These are phyloP conservation scores for Brachyptera putata DNA, from an alignment of 2,888 invertebrate species.

Conservation along the genomic window DNA sequence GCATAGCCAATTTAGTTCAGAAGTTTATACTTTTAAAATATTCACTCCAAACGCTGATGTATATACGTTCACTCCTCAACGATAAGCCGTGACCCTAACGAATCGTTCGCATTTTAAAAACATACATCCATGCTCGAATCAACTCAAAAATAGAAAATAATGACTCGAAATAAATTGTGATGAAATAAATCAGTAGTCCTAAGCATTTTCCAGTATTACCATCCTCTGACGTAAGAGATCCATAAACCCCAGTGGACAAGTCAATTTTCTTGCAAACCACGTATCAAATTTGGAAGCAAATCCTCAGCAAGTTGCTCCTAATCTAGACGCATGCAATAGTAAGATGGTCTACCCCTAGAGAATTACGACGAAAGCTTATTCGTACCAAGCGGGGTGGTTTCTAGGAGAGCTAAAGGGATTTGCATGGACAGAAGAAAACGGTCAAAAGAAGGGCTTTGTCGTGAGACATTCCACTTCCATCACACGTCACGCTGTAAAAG, in stretches of 20 bases:
- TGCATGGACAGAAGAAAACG: conserved; percentile 15
- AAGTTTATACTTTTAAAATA: no score
- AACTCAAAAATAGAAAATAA: conserved; percentile 5
- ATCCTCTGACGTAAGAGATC: neutral
- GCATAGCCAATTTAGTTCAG: no score
- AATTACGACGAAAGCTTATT: conserved; percentile 16
- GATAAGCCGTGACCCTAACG: no score
- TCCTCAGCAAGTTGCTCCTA: conserved; percentile 12
- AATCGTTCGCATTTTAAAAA: no score
- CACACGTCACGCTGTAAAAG: conserved; percentile 1
- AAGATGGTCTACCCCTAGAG: conserved; percentile 2
- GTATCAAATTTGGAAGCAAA: conserved; percentile 17
- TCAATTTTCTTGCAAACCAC: conserved; percentile 19
- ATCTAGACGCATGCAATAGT: conserved; percentile 9
- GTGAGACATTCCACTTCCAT: conserved; percentile 3
- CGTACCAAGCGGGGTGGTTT: conserved; percentile 1
- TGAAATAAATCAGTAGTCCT: neutral
- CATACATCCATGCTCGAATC: no score
- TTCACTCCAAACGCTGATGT: no score
- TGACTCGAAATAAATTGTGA: neutral
- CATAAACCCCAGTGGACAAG: conserved; percentile 11
- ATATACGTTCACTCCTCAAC: no score
- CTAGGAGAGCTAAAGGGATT: conserved; percentile 14
- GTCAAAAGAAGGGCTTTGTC: conserved; percentile 16
- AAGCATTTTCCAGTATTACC: neutral